Percentiles rank a stretch among this genome's conserved stretches.
phyloP scores from a whole-genome alignment of 2,888 invertebrate genomes.

The Acronicta psi region DNA sequence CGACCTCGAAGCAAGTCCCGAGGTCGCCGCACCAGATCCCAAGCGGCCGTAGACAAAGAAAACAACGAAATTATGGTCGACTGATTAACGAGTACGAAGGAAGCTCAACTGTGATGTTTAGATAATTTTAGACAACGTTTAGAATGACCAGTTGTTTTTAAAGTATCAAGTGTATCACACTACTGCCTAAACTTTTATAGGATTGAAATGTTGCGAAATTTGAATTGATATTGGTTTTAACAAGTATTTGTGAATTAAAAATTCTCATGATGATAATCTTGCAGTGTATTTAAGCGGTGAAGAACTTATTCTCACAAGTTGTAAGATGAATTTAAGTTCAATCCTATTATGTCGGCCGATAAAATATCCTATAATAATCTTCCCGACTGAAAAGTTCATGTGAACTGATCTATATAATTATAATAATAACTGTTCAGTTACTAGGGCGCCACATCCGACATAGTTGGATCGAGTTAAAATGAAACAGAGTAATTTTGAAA shows the following conservation, averaged over 20 bases:
- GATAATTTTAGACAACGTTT: constrained; percentile 68
- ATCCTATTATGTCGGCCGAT: constrained; percentile 1
- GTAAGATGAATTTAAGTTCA: constrained; percentile 1
- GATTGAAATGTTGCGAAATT: constrained; percentile 14
- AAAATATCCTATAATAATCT: constrained; percentile 18
- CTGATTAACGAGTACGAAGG: constrained; percentile 62
- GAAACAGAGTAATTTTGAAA: constrained; percentile 9
- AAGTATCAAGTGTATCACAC: constrained; percentile 51
- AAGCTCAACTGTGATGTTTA: constrained; percentile 79
- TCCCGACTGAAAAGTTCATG: constrained; percentile 7
- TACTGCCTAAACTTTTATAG: neutral
- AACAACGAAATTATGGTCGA: constrained; percentile 74
- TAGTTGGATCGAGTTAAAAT: constrained; percentile 8
- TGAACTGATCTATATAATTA: constrained; percentile 11
- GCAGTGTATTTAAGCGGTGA: neutral
- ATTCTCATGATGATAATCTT: neutral
- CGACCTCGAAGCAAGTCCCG: constrained; percentile 79
- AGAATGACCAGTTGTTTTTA: constrained; percentile 58
- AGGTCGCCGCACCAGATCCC: constrained; percentile 82
- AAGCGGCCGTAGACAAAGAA: constrained; percentile 72
- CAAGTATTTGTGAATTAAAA: constrained; percentile 3
- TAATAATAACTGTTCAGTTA: constrained; percentile 4
- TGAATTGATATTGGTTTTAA: constrained; percentile 16
- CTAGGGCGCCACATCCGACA: constrained; percentile 20
- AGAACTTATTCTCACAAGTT: constrained; percentile 2